Percentiles rank a stretch among this genome's conserved stretches.
Evolutionary conservation across 30 jellyfish, hydroid and myxozoan species (phyloP).

Genomic region (Rhopilema esculentum): DNA sequence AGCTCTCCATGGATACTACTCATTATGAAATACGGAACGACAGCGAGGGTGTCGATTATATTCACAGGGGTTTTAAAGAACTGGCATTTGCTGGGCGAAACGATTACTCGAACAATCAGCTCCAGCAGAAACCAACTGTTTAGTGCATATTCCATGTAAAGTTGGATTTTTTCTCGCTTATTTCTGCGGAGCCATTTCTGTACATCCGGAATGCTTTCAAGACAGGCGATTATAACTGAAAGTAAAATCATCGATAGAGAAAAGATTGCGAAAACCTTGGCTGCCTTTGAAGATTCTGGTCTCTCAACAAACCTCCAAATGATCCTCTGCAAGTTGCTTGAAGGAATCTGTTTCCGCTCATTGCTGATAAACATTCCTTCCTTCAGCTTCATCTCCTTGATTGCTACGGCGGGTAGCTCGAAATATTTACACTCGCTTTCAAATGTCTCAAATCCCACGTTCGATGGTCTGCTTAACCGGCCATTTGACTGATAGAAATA

Average conservation of each 20-base stretch:
- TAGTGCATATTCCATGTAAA: constrained; percentile 23
- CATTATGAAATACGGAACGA: constrained; percentile 77
- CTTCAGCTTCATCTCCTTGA: constrained; percentile 65
- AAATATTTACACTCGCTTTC: constrained; percentile 87
- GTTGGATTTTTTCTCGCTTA: neutral
- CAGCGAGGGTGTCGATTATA: constrained; percentile 78
- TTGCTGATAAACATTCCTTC: constrained; percentile 64
- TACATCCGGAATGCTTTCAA: constrained; percentile 80
- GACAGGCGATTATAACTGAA: constrained; percentile 81
- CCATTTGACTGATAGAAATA: constrained; percentile 94
- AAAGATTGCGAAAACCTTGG: constrained; percentile 71
- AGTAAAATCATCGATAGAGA: constrained; percentile 68
- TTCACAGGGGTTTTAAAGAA: constrained; percentile 73
- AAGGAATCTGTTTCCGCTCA: neutral
- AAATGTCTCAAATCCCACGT: constrained; percentile 76
- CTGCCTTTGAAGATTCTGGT: constrained; percentile 84
- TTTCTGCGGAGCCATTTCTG: neutral
- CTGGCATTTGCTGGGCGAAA: constrained; percentile 65
- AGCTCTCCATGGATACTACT: constrained; percentile 20
- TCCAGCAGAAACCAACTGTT: constrained; percentile 86
- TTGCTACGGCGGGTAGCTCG: constrained; percentile 73
- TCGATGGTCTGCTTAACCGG: constrained; percentile 81
- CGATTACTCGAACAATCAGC: constrained; percentile 43
- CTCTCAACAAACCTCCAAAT: constrained; percentile 86
- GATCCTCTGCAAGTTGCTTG: neutral